phyloP scores from a whole-genome alignment of 2,888 invertebrate genomes.

The Diachrysia chrysitis region DNA sequence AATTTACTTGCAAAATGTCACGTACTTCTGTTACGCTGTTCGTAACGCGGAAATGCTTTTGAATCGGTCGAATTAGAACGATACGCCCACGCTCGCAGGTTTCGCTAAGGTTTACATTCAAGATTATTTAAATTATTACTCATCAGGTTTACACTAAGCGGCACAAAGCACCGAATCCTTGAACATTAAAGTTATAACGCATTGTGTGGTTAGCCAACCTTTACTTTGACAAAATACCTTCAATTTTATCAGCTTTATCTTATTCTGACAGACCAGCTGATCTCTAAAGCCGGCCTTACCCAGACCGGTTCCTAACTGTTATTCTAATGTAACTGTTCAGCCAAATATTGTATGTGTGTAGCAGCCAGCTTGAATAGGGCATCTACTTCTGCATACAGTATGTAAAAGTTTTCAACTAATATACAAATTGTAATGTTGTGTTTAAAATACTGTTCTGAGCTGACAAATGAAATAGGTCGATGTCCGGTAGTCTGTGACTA shows the following conservation, averaged over 20 bases:
- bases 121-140: slow-evolving; percentile 19
- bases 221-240: slow-evolving; percentile 33
- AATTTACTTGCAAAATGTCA: slow-evolving; percentile 50
- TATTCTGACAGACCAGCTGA: slow-evolving; percentile 66
- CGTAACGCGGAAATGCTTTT: slow-evolving; percentile 32
- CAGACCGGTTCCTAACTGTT: slow-evolving; percentile 64
- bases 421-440: slow-evolving; percentile 38
- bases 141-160: slow-evolving; percentile 23
- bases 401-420: slow-evolving; percentile 59
- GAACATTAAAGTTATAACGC: slow-evolving; percentile 31
- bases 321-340: slow-evolving; percentile 58
- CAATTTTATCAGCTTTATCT: slow-evolving; percentile 39
- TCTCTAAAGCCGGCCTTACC: slow-evolving; percentile 55
- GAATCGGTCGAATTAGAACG: slow-evolving; percentile 23
- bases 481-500: slow-evolving; percentile 59
- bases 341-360: slow-evolving; percentile 56
- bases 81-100: slow-evolving; percentile 11
- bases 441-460: slow-evolving; percentile 50
- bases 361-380: slow-evolving; percentile 39
- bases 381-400: slow-evolving; percentile 41
- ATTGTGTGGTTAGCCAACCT: slow-evolving; percentile 34
- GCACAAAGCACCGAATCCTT: slow-evolving; percentile 33
- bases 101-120: not conserved
- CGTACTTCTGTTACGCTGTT: slow-evolving; percentile 44
- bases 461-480: slow-evolving; percentile 56